These are phyloP conservation scores for Motacilla alba DNA, from an alignment of 2,113 vertebrate species.

Conservation along the genomic window DNA sequence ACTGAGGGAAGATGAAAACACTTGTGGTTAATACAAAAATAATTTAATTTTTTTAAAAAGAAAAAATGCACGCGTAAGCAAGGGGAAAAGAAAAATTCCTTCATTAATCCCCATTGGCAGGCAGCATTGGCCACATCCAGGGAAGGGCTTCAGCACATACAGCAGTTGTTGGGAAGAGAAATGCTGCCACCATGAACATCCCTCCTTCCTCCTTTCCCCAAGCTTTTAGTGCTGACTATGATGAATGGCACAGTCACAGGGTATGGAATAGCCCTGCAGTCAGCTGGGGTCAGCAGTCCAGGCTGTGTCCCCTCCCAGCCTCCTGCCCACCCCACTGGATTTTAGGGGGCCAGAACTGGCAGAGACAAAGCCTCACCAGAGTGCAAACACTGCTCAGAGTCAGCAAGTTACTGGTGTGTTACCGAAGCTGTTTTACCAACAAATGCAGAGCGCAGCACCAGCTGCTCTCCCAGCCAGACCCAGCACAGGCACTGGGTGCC, in stretches of 20 bases:
- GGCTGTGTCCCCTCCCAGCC: neutral
- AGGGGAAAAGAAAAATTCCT: neutral
- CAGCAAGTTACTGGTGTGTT: too few species aligned
- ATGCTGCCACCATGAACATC: neutral
- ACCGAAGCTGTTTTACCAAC: neutral
- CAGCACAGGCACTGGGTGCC: neutral
- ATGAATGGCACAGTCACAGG: neutral
- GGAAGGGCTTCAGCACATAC: neutral
- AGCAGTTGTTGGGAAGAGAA: neutral
- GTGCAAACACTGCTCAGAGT: neutral
- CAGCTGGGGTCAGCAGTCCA: neutral
- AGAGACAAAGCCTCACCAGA: neutral
- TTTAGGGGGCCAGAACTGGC: neutral
- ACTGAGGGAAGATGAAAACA: neutral
- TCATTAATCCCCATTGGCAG: neutral
- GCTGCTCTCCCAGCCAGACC: neutral
- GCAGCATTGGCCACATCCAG: neutral
- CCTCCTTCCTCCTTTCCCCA: neutral
- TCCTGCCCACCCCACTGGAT: neutral
- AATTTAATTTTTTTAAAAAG: neutral
- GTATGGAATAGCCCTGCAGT: neutral
- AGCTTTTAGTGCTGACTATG: neutral
- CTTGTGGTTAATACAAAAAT: neutral
- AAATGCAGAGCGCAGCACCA: neutral
- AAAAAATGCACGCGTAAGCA: accelerated